Percentiles rank a stretch among this genome's conserved stretches.
These are phyloP conservation scores for Alouatta palliata DNA, from an alignment of 2,113 vertebrate species.

Conservation along the genomic window DNA sequence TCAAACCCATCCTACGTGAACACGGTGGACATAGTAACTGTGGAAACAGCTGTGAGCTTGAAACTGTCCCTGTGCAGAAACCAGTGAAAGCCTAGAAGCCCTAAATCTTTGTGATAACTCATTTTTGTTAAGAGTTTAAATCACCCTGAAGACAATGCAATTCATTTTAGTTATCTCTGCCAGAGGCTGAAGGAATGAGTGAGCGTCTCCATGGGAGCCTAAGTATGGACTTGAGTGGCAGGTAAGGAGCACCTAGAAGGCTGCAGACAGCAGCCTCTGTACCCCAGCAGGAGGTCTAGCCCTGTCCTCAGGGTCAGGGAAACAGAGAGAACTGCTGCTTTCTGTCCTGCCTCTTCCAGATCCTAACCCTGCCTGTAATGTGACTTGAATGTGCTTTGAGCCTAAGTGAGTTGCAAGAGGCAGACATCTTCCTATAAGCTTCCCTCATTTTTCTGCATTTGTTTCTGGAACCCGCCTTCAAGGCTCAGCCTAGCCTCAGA, in stretches of 20 bases:
- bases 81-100: not conserved
- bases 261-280: not conserved
- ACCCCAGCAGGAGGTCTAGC: not conserved
- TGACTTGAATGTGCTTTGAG: not conserved
- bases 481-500: not conserved
- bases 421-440: not conserved
- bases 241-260: not conserved
- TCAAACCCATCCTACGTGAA: not conserved
- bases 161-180: not conserved
- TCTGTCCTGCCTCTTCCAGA: not conserved
- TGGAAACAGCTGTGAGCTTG: slow-evolving; percentile 11
- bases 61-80: not conserved
- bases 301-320: not conserved
- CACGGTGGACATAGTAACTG: not conserved
- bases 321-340: not conserved
- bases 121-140: not conserved
- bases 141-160: not conserved
- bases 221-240: too few relatives aligned
- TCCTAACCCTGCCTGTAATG: not conserved
- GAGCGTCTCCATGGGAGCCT: not conserved
- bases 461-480: not conserved
- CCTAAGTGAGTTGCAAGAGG: not conserved
- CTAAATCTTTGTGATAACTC: not conserved
- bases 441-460: not conserved
- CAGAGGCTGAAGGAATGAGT: not conserved